Evolutionary conservation across 2,888 invertebrate genomes (phyloP).

Genomic region (Sabatieria punctata): DNA sequence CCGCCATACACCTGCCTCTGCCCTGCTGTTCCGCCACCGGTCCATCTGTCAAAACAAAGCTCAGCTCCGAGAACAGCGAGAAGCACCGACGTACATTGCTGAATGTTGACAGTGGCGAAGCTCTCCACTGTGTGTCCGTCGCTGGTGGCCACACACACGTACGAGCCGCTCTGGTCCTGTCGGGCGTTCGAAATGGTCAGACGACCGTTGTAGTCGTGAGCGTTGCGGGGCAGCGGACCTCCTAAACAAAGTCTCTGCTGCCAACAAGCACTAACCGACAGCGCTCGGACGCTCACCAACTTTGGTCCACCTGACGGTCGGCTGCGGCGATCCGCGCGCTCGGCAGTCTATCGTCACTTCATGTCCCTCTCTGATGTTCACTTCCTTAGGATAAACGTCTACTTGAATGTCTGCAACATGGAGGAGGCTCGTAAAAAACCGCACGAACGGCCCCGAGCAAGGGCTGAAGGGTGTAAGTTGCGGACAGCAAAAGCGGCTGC

Average conservation of each 20-base stretch:
- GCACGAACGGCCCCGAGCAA: no score
- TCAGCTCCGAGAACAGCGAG: background rate
- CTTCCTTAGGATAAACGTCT: constrained; percentile 23
- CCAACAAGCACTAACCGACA: background rate
- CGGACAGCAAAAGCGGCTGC: no score
- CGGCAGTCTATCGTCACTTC: constrained; percentile 28
- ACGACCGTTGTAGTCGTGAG: constrained; percentile 20
- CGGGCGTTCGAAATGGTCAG: constrained; percentile 16
- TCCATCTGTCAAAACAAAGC: background rate
- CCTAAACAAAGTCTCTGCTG: constrained; percentile 10
- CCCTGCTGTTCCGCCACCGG: background rate
- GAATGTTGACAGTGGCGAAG: constrained; percentile 20
- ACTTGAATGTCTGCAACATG: constrained; percentile 4
- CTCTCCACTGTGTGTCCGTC: constrained; percentile 25
- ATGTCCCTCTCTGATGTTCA: constrained; percentile 23
- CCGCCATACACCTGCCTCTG: background rate
- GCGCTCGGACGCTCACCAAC: constrained; percentile 4
- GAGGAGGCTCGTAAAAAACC: no score
- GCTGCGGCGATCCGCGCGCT: constrained; percentile 22
- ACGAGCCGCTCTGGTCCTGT: constrained; percentile 20
- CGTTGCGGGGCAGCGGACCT: constrained; percentile 23
- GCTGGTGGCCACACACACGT: constrained; percentile 22
- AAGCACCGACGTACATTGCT: constrained; percentile 16
- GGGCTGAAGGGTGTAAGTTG: no score
- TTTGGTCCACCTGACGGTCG: constrained; percentile 19